Conservation (phyloP, 2,888 invertebrate genomes). For the Mantis religiosa region DNA sequence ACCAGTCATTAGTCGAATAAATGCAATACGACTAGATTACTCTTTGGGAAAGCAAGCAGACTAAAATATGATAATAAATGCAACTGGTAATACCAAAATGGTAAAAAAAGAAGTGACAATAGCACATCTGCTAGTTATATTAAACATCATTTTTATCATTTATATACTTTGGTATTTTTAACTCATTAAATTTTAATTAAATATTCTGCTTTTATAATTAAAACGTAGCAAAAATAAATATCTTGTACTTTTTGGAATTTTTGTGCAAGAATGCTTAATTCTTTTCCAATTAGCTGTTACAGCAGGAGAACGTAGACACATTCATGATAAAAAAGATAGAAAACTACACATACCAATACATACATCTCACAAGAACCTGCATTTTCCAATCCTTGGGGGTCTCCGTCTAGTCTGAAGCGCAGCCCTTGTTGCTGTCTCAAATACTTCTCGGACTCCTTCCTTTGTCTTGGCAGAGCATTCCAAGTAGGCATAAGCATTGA, state of each 20-base stretch:
- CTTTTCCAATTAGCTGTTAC: not conserved
- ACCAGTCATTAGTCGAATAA: too few relatives aligned
- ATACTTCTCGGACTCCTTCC: conserved; percentile 98
- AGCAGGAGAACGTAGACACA: not conserved
- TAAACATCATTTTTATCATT: too few relatives aligned
- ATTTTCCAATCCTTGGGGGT: not conserved
- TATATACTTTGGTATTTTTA: not conserved
- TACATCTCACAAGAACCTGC: not conserved
- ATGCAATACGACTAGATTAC: not conserved
- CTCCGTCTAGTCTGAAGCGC: conserved; percentile 66
- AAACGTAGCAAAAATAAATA: not conserved
- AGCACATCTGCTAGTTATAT: too few relatives aligned
- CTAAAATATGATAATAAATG: not conserved
- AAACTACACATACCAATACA: not conserved
- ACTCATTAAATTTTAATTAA: not conserved
- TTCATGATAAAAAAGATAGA: too few relatives aligned
- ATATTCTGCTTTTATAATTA: not conserved
- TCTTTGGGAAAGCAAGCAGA: not conserved
- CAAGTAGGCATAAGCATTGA: conserved; percentile 95
- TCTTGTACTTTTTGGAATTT: not conserved
- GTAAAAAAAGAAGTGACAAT: too few relatives aligned
- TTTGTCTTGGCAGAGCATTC: conserved; percentile 99
- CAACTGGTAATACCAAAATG: not conserved
- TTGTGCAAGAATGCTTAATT: not conserved
- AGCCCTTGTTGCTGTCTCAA: conserved; percentile 97